Conservation (phyloP, 2,797 vertebrate species). For the Phoeniculus purpureus region DNA sequence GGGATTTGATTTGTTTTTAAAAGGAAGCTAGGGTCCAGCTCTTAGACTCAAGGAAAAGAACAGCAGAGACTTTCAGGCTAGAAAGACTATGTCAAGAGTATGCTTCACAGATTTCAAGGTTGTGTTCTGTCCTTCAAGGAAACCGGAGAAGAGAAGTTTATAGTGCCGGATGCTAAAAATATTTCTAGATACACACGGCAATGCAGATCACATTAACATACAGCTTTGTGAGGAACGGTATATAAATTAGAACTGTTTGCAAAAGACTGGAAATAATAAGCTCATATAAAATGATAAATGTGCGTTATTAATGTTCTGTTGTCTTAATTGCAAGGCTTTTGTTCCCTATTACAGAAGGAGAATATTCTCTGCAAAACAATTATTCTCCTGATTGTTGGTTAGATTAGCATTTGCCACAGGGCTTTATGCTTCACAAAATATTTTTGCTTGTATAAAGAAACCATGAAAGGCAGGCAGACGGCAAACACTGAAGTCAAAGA, state of each 20-base stretch:
- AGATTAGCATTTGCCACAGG: slow-evolving; percentile 68
- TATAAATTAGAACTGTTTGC: slow-evolving; percentile 65
- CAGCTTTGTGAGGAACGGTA: slow-evolving; percentile 23
- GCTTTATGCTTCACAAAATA: slow-evolving; percentile 59
- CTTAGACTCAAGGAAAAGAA: neutral
- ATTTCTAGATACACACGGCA: slow-evolving; percentile 25
- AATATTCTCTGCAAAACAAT: slow-evolving; percentile 68
- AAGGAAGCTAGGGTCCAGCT: neutral
- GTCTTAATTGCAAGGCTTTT: slow-evolving; percentile 68
- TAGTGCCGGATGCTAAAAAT: slow-evolving; percentile 17
- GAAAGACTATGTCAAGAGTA: neutral
- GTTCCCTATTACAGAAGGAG: slow-evolving; percentile 61
- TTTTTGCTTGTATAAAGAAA: slow-evolving; percentile 49
- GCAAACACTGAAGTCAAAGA: neutral
- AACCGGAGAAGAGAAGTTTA: neutral
- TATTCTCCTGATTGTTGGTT: slow-evolving; percentile 68
- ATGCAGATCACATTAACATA: slow-evolving; percentile 50
- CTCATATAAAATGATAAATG: slow-evolving; percentile 71
- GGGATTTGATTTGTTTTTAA: neutral
- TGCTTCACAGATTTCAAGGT: neutral
- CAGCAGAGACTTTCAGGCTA: neutral
- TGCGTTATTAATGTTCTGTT: slow-evolving; percentile 67
- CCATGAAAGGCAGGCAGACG: neutral
- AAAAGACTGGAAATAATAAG: slow-evolving; percentile 61
- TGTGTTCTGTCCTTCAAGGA: slow-evolving; percentile 13